A percentile compares a stretch with the other conserved stretches of the same genome.
phyloP scores from a whole-genome alignment of 37 sponge, comb jelly and placozoan species.

The Chondrosia reniformis region DNA sequence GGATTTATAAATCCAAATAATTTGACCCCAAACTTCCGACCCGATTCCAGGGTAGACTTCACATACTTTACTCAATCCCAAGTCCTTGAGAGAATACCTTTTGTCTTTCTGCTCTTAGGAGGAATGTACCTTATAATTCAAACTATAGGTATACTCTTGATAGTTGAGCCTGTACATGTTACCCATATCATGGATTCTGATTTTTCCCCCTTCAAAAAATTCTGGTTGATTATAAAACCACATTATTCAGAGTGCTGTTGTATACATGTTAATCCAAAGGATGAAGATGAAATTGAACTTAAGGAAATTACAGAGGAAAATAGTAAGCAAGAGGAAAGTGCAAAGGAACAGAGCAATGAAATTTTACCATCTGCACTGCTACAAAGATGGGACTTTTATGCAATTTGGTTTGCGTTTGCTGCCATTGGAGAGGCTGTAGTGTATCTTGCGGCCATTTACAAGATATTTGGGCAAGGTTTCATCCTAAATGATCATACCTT shows the following conservation, averaged over 20 bases:
- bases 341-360: too few species aligned
- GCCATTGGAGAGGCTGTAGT: slow-evolving; percentile 37
- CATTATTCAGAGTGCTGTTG: too few species aligned
- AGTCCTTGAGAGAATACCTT: slow-evolving; percentile 62
- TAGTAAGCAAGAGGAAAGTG: too few species aligned
- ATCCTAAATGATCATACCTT: slow-evolving; percentile 65
- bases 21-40: background rate
- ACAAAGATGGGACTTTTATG: slow-evolving; percentile 58
- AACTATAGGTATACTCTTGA: slow-evolving; percentile 59
- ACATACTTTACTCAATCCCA: slow-evolving; percentile 50
- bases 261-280: too few species aligned
- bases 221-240: too few species aligned
- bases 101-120: slow-evolving; percentile 72
- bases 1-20: slow-evolving; percentile 81
- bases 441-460: slow-evolving; percentile 52
- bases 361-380: slow-evolving; percentile 57
- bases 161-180: slow-evolving; percentile 69
- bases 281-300: too few species aligned
- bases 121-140: slow-evolving; percentile 64
- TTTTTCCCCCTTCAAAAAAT: too few species aligned
- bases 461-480: slow-evolving; percentile 48
- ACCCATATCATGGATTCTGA: too few species aligned
- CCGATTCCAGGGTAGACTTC: background rate
- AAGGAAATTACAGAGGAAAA: too few species aligned
- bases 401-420: slow-evolving; percentile 76